Base-by-base conservation (phyloP, 2,113 vertebrate genomes). In the Ophiodon elongatus region DNA sequence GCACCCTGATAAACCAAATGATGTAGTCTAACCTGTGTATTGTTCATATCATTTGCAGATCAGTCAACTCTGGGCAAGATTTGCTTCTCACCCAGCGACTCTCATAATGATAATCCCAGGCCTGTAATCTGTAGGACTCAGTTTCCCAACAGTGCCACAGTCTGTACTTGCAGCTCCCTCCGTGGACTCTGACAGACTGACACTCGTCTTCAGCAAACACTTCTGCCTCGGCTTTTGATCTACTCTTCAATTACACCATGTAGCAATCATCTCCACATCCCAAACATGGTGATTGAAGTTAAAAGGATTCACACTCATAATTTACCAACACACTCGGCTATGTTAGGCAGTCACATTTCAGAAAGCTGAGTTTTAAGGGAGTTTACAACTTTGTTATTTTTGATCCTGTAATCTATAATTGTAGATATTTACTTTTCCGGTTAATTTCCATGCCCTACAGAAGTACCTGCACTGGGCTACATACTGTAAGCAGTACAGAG, bases 211-310 rank as follows among this genome's bases (percentile, higher is more conserved):
- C 82, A 84, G 83, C 19, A 5, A 87, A 62, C 68, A 85, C 91
- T 83, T 86, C 85, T 87, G 83, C 83, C 75, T 83, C 39, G 0
- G 65, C 85, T 69, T 94, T 92, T 95, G 87, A 94, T 94, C 83
- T 92, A 91, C 87, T 95, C 91, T 93, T 90, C 92, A 94, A 92
- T 95, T 94, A 93, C 84, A 87, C 73, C 73, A 84, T 89, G 88
- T 90, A 92, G 91, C 89, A 93, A 93, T 93, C 93, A 91, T 90
- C 89, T 80, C 78, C 82, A 50, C 88, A 89, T 92, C 88, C 89
- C 88, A 81, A 88, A 89, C 75, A 90, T 76, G 83, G 89, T 87
- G 88, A 86, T 73, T 91, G 87, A 91, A 89, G 87, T 91, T 92
- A 76, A 95, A 94, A 91, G 88, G 76, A 86, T 79, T 84, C 88